phyloP scores from a whole-genome alignment of 1,140 invertebrate genomes.

The Elysia chlorotica region DNA sequence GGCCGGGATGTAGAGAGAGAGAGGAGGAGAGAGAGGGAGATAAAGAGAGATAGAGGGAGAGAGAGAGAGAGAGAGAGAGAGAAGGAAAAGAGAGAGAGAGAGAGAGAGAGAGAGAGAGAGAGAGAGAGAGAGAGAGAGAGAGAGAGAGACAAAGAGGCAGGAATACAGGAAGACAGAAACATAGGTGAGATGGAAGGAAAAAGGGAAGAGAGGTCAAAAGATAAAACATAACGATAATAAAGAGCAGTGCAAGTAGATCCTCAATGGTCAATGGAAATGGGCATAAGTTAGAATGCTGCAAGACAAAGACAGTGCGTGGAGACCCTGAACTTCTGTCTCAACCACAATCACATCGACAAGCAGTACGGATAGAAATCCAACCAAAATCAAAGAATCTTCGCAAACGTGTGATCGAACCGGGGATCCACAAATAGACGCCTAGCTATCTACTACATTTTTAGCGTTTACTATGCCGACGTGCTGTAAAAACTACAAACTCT shows the following conservation, averaged over 20 bases:
- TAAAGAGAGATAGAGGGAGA: conserved; percentile 5
- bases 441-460: too few relatives aligned
- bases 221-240: background rate
- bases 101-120: background rate
- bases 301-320: too few relatives aligned
- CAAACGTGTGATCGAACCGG: too few relatives aligned
- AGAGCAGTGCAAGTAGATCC: background rate
- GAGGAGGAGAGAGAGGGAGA: background rate
- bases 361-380: too few relatives aligned
- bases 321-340: background rate
- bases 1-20: background rate
- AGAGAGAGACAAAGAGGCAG: background rate
- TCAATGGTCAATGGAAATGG: background rate
- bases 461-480: too few relatives aligned
- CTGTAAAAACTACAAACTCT: too few relatives aligned
- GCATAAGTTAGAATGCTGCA: background rate
- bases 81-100: background rate
- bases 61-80: conserved; percentile 12
- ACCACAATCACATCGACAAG: too few relatives aligned
- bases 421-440: too few relatives aligned
- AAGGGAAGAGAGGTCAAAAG: background rate
- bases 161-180: background rate
- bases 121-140: background rate
- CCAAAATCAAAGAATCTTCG: too few relatives aligned
- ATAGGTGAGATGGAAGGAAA: too few relatives aligned